phyloP scores from a whole-genome alignment of 2,888 invertebrate genomes.

The Teleogryllus oceanicus region DNA sequence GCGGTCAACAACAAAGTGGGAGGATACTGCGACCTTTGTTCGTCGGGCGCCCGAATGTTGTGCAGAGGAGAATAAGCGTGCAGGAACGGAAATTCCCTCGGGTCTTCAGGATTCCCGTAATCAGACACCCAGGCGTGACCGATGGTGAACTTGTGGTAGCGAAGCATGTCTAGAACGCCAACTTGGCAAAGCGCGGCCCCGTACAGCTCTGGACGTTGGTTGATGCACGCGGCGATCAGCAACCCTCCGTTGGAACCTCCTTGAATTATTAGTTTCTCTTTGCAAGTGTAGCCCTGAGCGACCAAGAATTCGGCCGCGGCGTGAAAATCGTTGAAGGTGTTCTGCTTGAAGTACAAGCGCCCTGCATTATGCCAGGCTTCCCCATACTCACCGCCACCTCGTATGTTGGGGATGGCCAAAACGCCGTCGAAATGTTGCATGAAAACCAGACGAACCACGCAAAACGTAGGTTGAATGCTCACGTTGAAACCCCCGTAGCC shows the following conservation, averaged over 20 bases:
- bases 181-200: constrained; percentile 92
- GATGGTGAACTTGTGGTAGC: constrained; percentile 97
- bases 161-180: constrained; percentile 94
- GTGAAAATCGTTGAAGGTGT: constrained; percentile 96
- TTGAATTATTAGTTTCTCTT: constrained; percentile 75
- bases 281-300: constrained; percentile 69
- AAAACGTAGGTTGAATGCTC: constrained; percentile 85
- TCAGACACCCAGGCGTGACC: constrained; percentile 98
- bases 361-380: constrained; percentile 96
- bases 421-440: constrained; percentile 86
- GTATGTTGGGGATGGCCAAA: constrained; percentile 87
- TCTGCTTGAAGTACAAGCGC: constrained; percentile 87
- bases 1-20: constrained; percentile 53
- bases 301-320: constrained; percentile 86
- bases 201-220: constrained; percentile 92
- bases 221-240: constrained; percentile 89
- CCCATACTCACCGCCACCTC: constrained; percentile 97
- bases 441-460: constrained; percentile 80
- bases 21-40: constrained; percentile 49
- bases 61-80: constrained; percentile 90
- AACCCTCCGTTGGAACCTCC: constrained; percentile 98
- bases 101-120: constrained; percentile 86
- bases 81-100: constrained; percentile 80
- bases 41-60: constrained; percentile 70
- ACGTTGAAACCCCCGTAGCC: constrained; percentile 98